Evolutionary conservation across 2,113 vertebrate species (phyloP).

Genomic region (Dicerorhinus sumatrensis): DNA sequence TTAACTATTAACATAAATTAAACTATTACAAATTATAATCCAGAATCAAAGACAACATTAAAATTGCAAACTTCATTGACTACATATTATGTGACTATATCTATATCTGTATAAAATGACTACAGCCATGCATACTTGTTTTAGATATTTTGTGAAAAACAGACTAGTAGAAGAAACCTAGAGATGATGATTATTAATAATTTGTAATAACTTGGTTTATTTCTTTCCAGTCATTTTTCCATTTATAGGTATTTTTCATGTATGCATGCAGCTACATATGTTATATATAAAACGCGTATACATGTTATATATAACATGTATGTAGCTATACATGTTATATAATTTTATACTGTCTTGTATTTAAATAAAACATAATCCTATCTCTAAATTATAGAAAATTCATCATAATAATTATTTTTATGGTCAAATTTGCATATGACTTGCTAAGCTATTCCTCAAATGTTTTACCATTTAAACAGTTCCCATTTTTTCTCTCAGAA

Average conservation of each 20-base stretch:
- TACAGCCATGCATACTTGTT: not conserved
- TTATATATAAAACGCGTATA: not conserved
- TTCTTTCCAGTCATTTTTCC: not conserved
- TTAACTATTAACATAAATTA: slow-evolving; percentile 2
- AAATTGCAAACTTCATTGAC: not conserved
- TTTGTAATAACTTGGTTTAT: not conserved
- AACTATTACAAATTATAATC: not conserved
- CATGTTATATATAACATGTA: not conserved
- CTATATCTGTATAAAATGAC: not conserved
- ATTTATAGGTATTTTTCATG: not conserved
- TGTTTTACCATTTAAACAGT: not conserved
- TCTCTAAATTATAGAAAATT: slow-evolving; percentile 1
- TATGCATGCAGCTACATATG: not conserved
- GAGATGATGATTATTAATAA: not conserved
- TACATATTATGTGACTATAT: not conserved
- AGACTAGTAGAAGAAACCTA: not conserved
- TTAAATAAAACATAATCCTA: slow-evolving; percentile 9
- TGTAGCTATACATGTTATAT: not conserved
- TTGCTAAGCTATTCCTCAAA: not conserved
- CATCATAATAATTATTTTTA: not conserved
- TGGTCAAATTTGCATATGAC: not conserved
- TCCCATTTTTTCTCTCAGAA: not conserved
- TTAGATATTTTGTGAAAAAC: slow-evolving; percentile 12
- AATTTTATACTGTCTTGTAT: not conserved
- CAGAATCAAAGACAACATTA: not conserved